Evolutionary conservation across 2,888 invertebrate species (phyloP), one percentile per base, ranked within the genome.

Genomic region (Monochamus alternatus): DNA sequence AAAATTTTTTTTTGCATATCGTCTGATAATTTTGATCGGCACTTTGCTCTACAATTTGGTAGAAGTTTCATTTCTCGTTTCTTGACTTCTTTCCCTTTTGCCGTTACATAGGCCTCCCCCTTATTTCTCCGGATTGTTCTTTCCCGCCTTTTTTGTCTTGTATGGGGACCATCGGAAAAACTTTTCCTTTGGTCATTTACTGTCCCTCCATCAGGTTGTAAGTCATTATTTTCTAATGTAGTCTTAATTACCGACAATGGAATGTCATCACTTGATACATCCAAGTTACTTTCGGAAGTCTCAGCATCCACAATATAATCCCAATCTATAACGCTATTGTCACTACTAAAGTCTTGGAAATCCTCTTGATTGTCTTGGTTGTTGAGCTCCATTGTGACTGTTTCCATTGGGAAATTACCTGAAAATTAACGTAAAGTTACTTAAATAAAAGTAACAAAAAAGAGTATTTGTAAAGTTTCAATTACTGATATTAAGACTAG

Each of bases 31-130:
- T 22, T 32, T 38, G 44, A 30, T 9, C 14, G 30, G 47, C 77
- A 75, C 72, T 72, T 75, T 14, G n/a, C 70, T 72, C 77, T 65
- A 73, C 77, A 77, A 7, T 47, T 30, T 63, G 58, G 12, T 22
- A 74, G 44, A 8, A 38, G 62, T 55, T 74, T 76, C 55, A 66
- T 14, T 64, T 70, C 47, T 66, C 76, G 62, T 31, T 14, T 32
- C 38, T 31, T 58, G 10, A 71, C 60, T 62, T 63, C 58, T 59
- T 75, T 76, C 9, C 74, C 76, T 8, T 69, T 74, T 43, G 62
- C 14, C 12, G 64, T 64, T 64, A n/a, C 12, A 43, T 44, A 64
- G 44, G n/a, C n/a, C 43, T 64, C 14, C 14, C 43, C 64, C 8
- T 43, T 43, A 64, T 64, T 64, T n/a, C 63, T 43, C 4, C 8